Evolutionary conservation across 2,888 invertebrate species (phyloP), one percentile per base, ranked within the genome.

Genomic region (Ischnus inquisitorius): DNA sequence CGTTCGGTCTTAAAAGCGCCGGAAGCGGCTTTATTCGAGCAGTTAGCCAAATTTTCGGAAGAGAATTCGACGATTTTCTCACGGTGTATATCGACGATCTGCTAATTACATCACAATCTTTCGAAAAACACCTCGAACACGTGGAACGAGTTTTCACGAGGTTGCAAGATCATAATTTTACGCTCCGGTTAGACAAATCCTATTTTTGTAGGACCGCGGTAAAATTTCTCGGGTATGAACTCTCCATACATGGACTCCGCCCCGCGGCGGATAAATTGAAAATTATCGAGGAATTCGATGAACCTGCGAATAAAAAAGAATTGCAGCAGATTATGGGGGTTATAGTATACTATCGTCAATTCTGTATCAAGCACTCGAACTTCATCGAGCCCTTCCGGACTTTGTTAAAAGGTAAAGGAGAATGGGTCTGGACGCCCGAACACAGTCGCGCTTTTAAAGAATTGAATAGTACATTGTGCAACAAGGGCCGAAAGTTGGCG

Each of bases 1-100:
- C 90, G n/a, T n/a, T n/a, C n/a, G n/a, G n/a, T n/a, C 0, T 91
- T 90, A 69, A 90, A 89, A 82, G 8, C 89, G n/a, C n/a, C n/a
- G n/a, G n/a, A n/a, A n/a, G n/a, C n/a, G n/a, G n/a, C n/a, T n/a
- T 90, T 48, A 85, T 88, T 10, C 51, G 86, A n/a, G 84, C 87
- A 6, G 64, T 90, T 14, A 85, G 85, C 12, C 16, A 83, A 10
- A 76, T 85, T 3, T 76, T 92, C 6, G 91, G 89, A 1, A 84
- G 88, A 19, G 84, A 87, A 16, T 67, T 46, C 14, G 28, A 74
- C 6, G n/a, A 60, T 3, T 76, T 68, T 28, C 34, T 86, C 2
- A 78, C 78, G 1, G 54, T 43, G 14, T 87, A 85, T 64, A 54
- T 84, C 10, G 87, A 85, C 48, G 84, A 85, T 75, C 39, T 84